Base-by-base conservation (phyloP, 2,888 invertebrate genomes). In the Perdita meconis region DNA sequence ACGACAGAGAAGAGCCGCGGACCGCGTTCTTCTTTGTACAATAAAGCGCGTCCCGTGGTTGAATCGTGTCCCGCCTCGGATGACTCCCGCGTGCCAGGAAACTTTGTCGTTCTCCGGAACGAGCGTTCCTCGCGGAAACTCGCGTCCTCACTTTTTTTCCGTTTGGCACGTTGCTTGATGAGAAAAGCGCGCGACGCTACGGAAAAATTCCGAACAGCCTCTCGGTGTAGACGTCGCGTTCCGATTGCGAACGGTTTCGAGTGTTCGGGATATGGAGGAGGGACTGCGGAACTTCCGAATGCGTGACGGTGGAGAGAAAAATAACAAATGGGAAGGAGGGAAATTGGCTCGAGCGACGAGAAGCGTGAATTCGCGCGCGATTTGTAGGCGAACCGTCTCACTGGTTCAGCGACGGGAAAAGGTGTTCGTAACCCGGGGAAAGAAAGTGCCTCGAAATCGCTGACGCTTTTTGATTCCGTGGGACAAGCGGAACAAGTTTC, bases 1-100 rank as follows among this genome's bases (percentile, higher is more conserved):
- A 0, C n/a, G 10, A 0, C 3, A 3, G 10, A 1, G 26, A 60
- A 30, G 42, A 22, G 12, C 50, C 5, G 57, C 34, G 50, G 38
- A 57, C 22, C 38, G 36, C 30, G 47, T 38, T 36, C 55, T 64
- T 38, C 26, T 47, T 55, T 30, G 56, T 34, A 56, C 19, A 56
- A 56, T 38, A 40, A 56, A 70, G 56, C 42, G 5, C 2, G 19
- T 19, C 24, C 36, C 26, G 56, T 4, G 59, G 26, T 16, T 34
- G 34, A n/a, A 10, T 12, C 47, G 1, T 34, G 19, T 38, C 26
- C 34, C 40, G 34, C 30, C 19, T 38, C 47, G 12, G 26, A 1
- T n/a, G n/a, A 8, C 34, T 42, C 12, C 34, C 50, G 61, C 13
- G 22, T 34, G 19, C 10, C 47, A 24, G 38, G 26, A 26, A 56